These are phyloP conservation scores for Atherinosoma microstoma DNA, from an alignment of 2,797 vertebrate genomes.

Conservation along the genomic window DNA sequence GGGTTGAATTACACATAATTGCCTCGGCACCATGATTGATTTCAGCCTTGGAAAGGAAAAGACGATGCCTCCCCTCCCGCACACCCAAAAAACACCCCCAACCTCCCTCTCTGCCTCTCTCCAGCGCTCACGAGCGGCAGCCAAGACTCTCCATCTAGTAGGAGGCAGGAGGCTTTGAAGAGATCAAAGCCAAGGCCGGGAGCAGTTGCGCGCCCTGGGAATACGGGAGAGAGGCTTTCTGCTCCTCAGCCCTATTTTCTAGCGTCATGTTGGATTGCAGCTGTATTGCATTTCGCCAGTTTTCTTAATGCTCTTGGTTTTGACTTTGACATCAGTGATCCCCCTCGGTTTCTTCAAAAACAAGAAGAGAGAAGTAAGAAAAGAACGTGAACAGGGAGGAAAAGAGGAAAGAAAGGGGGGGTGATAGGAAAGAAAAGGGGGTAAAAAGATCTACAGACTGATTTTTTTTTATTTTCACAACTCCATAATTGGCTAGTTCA, in stretches of 20 bases:
- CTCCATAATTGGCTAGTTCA: slow-evolving; percentile 96
- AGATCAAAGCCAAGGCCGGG: slow-evolving; percentile 99
- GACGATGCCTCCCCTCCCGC: slow-evolving; percentile 41
- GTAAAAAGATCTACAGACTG: slow-evolving; percentile 77
- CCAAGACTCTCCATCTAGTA: slow-evolving; percentile 99
- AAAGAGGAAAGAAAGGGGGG: slow-evolving; percentile 24
- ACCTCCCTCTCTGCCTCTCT: slow-evolving; percentile 75
- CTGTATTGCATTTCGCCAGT: slow-evolving; percentile 98
- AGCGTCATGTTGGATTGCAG: slow-evolving; percentile 99
- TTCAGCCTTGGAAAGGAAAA: slow-evolving; percentile 91
- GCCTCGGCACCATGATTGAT: slow-evolving; percentile 97
- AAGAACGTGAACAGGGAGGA: slow-evolving; percentile 58
- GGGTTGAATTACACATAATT: slow-evolving; percentile 99
- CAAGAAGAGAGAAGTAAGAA: slow-evolving; percentile 56
- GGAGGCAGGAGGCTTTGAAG: slow-evolving; percentile 99
- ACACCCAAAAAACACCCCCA: slow-evolving; percentile 37
- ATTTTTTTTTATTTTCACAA: slow-evolving; percentile 92
- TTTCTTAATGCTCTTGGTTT: slow-evolving; percentile 98
- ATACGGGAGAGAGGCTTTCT: slow-evolving; percentile 94
- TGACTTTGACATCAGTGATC: slow-evolving; percentile 98
- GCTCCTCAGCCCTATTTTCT: slow-evolving; percentile 98
- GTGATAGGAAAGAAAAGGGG: slow-evolving; percentile 27
- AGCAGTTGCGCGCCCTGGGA: slow-evolving; percentile 99
- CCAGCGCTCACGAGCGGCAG: slow-evolving; percentile 92
- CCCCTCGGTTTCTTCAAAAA: slow-evolving; percentile 88